Base-by-base conservation (phyloP, 92 coral and sea anemone species). In the Umimayanthus chanpuru region DNA sequence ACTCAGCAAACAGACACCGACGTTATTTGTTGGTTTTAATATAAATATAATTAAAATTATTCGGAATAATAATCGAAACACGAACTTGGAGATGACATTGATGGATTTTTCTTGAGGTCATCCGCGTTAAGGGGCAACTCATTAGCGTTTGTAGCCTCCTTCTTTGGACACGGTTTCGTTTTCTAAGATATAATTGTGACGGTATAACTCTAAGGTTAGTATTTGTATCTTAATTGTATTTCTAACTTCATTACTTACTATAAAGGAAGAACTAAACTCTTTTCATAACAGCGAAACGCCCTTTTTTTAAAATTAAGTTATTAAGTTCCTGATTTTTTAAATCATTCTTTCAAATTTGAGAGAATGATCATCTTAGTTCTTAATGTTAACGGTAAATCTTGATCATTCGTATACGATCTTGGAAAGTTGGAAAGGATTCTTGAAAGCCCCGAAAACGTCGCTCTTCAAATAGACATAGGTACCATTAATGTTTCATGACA, bases 1-100 rank as follows among this genome's bases (percentile, higher is more conserved):
- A 75, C 79, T 75, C 40, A 75, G 79, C 79, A 75, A 75, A 75
- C 15, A 75, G 79, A 75, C 79, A 39, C 50, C 79, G 79, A 21
- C 50, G 25, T 9, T 39, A 75, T 75, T 75, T 75, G 79, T 75
- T 75, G 25, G 79, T 40, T 75, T 75, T 21, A 36, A 75, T 43
- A 39, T 39, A 75, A 75, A 32, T 75, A 75, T 75, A 75, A 75
- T 75, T 75, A 75, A 75, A 73, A 39, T 3, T 39, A 32, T 16
- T 38, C 53, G 53, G 79, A 75, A 75, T 75, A 75, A 4, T 40
- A 75, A 36, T 39, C 47, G 44, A 29, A 32, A 38, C 78, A 3
- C 25, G 28, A 75, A 43, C 28, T 4, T 8, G 79, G 26, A 14
- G n/a, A 43, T 75, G 53, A 75, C 79, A 75, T 23, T 75, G 47